Conservation (phyloP, 2,113 vertebrate species). For the Pan troglodytes region NHGRI_mPanTro3-v2.1_pri NC_072417.2:63929001-63929500, state of each 20-base stretch:
- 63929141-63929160: not conserved
- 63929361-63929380: no score
- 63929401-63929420: no score
- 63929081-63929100: accelerated
- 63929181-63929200: not conserved
- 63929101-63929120: not conserved
- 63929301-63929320: not conserved
- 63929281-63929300: accelerated
- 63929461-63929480: no score
- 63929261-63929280: not conserved
- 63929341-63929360: no score
- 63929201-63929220: not conserved
- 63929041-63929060: not conserved
- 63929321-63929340: not conserved
- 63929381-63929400: no score
- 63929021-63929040: not conserved
- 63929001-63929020: not conserved
- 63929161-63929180: not conserved
- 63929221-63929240: not conserved
- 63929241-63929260: accelerated
- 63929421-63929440: no score
- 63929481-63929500: no score
- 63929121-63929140: not conserved
- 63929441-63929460: no score
- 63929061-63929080: not conserved